Base-by-base conservation (phyloP, 2,113 vertebrate species). In the Carassius gibelio region DNA sequence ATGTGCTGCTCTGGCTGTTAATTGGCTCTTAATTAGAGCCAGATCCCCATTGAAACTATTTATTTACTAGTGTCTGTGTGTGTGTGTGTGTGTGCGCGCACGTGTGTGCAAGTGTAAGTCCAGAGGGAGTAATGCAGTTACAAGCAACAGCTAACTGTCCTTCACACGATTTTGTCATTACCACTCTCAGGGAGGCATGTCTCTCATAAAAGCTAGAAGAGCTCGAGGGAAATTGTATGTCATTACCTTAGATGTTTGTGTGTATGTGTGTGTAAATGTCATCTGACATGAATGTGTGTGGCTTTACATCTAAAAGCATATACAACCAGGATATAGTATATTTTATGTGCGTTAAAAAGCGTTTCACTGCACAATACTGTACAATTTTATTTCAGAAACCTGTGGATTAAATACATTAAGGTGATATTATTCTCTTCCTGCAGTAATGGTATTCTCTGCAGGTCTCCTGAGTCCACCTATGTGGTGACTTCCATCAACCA, bases 21-120 rank as follows among this genome's bases (percentile, higher is more conserved):
- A 94, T 94, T 93, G 91, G 89, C 91, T 92, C 92, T 93, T 93
- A 94, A 95, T 94, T 93, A 92, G 88, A 17, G 48, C 90, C 88
- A 89, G 87, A 93, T 93, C 89, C 88, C 86, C 71, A 19, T 76
- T 64, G 64, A 84, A 86, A 76, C 50, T 81, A 30, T 82, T 21
- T 48, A 75, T 85, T 89, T 75, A 78, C 72, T 50, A 83, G 13
- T 80, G 38, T 83, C 13, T 75, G 69, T 81, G 78, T 77, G 74
- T 79, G 66, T 30, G 30, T 30, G 30, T 30, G 30, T 30, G 30
- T 2, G 30, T 30, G 30, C 30, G 30, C 30, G 30, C 30, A 30
- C 69, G 72, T 83, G 80, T 36, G 36, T 80, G 74, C n/a, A 15
- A 77, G 76, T 69, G 48, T 69, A 42, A 23, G 50, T 81, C 34